phyloP scores from a whole-genome alignment of 2,888 invertebrate genomes.

The Oasisia sp. region DNA sequence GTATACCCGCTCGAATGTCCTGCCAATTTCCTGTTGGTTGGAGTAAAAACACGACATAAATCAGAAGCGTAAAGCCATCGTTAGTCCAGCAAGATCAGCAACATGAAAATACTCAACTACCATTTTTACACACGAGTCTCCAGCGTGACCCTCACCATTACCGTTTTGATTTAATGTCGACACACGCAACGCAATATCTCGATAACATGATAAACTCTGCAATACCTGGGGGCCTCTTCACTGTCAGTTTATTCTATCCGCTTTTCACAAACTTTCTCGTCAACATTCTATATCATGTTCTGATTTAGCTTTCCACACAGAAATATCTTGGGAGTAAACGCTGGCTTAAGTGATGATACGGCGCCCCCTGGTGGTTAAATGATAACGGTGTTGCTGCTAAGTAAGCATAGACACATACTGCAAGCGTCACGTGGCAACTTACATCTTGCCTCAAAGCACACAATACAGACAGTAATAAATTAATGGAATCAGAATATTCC shows the following conservation, averaged over 20 bases:
- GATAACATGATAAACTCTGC: neutral
- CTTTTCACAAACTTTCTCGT: too few species aligned
- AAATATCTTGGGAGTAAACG: neutral
- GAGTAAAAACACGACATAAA: constrained; percentile 12
- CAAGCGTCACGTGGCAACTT: neutral
- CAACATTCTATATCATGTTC: too few species aligned
- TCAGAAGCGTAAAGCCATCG: neutral
- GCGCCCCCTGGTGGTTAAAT: neutral
- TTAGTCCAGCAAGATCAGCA: neutral
- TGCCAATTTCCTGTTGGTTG: constrained; percentile 17
- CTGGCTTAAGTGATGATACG: neutral
- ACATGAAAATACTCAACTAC: neutral
- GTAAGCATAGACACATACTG: neutral
- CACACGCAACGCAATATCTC: neutral
- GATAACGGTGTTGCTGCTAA: neutral
- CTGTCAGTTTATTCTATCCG: too few species aligned
- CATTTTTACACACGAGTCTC: neutral
- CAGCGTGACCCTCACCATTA: neutral
- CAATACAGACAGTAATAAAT: constrained; percentile 6
- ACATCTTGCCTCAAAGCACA: constrained; percentile 6
- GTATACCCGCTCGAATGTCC: neutral
- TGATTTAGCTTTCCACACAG: neutral
- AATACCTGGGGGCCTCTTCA: neutral
- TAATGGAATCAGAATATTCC: neutral
- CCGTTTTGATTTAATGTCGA: neutral